Evolutionary conservation across 1,140 invertebrate genomes (phyloP).

Genomic region (Cataglyphis hispanica): DNA sequence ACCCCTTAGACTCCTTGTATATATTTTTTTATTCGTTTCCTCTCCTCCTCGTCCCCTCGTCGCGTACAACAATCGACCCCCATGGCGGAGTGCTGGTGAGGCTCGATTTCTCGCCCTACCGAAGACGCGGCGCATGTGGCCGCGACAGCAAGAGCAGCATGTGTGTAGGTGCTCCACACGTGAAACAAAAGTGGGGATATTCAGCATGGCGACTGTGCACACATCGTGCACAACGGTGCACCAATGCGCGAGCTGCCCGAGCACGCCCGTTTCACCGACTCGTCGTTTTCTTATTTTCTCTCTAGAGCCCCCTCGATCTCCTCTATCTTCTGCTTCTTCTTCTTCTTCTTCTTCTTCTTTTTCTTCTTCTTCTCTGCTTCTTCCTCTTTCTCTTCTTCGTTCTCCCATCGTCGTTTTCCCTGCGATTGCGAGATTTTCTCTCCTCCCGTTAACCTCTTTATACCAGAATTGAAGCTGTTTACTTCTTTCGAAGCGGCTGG

Average conservation of each 20-base stretch:
- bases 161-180: conserved; percentile 81
- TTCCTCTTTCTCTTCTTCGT: conserved; percentile 35
- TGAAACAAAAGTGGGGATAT: conserved; percentile 78
- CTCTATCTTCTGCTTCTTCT: conserved; percentile 65
- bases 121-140: conserved; percentile 59
- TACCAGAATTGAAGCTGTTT: conserved; percentile 41
- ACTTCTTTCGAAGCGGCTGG: not conserved
- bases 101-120: conserved; percentile 73
- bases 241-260: conserved; percentile 84
- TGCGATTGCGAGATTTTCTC: conserved; percentile 39
- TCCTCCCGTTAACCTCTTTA: conserved; percentile 38
- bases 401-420: not conserved
- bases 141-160: conserved; percentile 71
- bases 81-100: conserved; percentile 59
- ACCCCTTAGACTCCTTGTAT: conserved; percentile 33
- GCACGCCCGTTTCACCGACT: conserved; percentile 80
- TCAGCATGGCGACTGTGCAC: conserved; percentile 85
- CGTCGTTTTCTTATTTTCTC: conserved; percentile 77
- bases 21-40: conserved; percentile 1
- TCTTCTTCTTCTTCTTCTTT: conserved; percentile 64
- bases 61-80: conserved; percentile 45
- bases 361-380: conserved; percentile 62
- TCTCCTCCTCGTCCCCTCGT: not conserved
- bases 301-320: conserved; percentile 66
- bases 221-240: conserved; percentile 78